Percentiles rank a stretch among this genome's conserved stretches.
Conservation (phyloP, 23 tunicate species). For the Corella eumyota region DNA sequence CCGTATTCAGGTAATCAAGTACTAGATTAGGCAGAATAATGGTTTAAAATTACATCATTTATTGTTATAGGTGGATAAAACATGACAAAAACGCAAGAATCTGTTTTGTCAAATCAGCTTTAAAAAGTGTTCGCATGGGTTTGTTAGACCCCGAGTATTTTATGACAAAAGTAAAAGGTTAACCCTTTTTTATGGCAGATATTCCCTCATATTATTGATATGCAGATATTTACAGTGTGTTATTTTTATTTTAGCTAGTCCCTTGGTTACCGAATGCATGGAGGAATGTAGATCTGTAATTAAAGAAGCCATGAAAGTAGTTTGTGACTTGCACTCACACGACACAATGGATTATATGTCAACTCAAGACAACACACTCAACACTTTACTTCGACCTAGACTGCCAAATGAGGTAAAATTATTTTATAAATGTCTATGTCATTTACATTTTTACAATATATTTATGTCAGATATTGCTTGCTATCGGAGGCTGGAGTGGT, state of each 20-base stretch:
- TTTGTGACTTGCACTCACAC: slow-evolving; percentile 54
- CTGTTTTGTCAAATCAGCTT: slow-evolving; percentile 13
- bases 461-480: slow-evolving; percentile 54
- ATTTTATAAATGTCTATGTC: too few relatives aligned
- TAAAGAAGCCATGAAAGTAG: slow-evolving; percentile 86
- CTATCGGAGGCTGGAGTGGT: slow-evolving; percentile 96
- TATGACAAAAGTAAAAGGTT: slow-evolving; percentile 93
- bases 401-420: slow-evolving; percentile 60
- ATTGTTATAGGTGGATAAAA: slow-evolving; percentile 45
- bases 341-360: slow-evolving; percentile 22
- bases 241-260: too few relatives aligned
- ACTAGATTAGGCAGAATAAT: too few relatives aligned
- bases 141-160: slow-evolving; percentile 85
- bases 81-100: slow-evolving; percentile 54
- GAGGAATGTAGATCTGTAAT: slow-evolving; percentile 47
- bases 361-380: slow-evolving; percentile 17
- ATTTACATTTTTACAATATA: too few relatives aligned
- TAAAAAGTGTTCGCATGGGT: slow-evolving; percentile 56
- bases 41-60: not conserved
- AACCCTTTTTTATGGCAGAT: too few relatives aligned
- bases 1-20: slow-evolving; percentile 38
- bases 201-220: not conserved
- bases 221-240: not conserved
- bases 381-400: slow-evolving; percentile 52
- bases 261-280: slow-evolving; percentile 56